phyloP scores from a whole-genome alignment of 2,888 invertebrate genomes.

The Latrodectus hesperus region DNA sequence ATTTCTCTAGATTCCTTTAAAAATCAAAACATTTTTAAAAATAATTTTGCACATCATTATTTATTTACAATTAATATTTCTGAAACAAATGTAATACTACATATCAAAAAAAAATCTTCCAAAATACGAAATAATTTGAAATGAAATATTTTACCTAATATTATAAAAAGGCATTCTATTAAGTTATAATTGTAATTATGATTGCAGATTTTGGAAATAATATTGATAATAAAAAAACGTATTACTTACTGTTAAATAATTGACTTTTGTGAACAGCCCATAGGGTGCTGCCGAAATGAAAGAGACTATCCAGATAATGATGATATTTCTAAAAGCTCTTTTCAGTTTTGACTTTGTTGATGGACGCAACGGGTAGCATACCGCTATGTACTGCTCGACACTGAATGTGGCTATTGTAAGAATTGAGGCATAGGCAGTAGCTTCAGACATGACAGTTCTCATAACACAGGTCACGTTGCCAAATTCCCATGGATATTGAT shows the following conservation, averaged over 20 bases:
- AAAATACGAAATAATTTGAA: too few relatives aligned
- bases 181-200: too few relatives aligned
- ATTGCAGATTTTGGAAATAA: too few relatives aligned
- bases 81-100: too few relatives aligned
- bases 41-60: too few relatives aligned
- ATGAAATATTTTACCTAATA: too few relatives aligned
- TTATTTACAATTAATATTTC: too few relatives aligned
- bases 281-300: conserved; percentile 75
- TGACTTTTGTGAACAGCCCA: conserved; percentile 73
- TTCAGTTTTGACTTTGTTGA: conserved; percentile 73
- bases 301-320: conserved; percentile 75
- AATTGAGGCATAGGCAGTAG: conserved; percentile 76
- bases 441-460: conserved; percentile 76
- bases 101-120: too few relatives aligned
- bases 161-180: too few relatives aligned
- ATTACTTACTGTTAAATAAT: conserved; percentile 70
- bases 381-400: conserved; percentile 75
- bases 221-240: too few relatives aligned
- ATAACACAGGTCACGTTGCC: conserved; percentile 76
- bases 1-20: too few relatives aligned
- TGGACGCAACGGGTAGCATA: conserved; percentile 75
- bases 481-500: conserved; percentile 76
- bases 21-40: too few relatives aligned
- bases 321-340: conserved; percentile 75
- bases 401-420: conserved; percentile 77